A percentile compares a stretch with the other conserved stretches of the same genome.
Conservation (phyloP, 2,113 vertebrate species). For the Arizona elegans region DNA sequence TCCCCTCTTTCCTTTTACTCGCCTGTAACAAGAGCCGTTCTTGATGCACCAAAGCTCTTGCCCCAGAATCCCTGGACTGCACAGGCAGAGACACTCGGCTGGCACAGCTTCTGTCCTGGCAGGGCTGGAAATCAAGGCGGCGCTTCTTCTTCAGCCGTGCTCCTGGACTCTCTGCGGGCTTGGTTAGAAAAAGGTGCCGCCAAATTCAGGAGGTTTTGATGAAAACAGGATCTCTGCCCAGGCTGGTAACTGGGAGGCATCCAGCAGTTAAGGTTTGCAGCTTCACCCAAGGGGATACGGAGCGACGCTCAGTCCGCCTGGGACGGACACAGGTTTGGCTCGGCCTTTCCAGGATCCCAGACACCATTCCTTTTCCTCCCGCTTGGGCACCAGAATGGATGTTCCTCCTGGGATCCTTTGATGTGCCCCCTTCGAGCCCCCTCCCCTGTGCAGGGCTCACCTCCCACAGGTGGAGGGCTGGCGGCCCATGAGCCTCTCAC, state of each 20-base stretch:
- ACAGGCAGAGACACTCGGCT: neutral
- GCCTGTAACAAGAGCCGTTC: neutral
- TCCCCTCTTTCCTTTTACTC: neutral
- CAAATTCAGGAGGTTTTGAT: neutral
- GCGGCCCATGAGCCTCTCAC: neutral
- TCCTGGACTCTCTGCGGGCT: too few relatives aligned
- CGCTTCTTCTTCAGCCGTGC: neutral
- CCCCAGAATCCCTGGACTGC: neutral
- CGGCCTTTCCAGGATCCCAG: neutral
- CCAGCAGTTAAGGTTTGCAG: neutral
- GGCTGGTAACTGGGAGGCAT: neutral
- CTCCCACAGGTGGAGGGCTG: neutral
- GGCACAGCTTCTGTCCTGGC: neutral
- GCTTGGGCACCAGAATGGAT: neutral
- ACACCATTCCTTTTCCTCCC: neutral
- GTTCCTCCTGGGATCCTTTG: neutral
- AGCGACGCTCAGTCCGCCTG: too few relatives aligned
- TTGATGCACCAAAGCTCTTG: neutral
- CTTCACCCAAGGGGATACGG: neutral
- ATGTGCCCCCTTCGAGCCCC: neutral
- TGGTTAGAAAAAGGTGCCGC: neutral
- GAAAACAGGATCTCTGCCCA: neutral
- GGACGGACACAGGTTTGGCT: too few relatives aligned
- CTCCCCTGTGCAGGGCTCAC: constrained; percentile 5
- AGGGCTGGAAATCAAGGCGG: neutral